Percentiles rank a stretch among this genome's conserved stretches.
These are phyloP conservation scores for Seira ritae DNA, from an alignment of 2,888 invertebrate species.

Conservation along the genomic window DNA sequence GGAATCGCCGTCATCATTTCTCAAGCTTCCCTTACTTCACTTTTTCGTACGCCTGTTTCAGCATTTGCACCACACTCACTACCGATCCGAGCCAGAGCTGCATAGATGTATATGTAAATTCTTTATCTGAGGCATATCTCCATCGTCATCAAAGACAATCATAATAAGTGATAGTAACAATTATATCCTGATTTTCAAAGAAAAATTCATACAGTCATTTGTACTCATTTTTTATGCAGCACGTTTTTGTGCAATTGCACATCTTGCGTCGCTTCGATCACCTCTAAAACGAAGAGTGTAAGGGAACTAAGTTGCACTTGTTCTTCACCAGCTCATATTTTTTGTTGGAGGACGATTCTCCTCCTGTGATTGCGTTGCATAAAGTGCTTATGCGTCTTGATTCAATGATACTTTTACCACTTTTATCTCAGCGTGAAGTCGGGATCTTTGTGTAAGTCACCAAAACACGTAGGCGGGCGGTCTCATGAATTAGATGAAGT, in stretches of 20 bases:
- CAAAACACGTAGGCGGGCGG: slow-evolving; percentile 49
- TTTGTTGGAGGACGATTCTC: slow-evolving; percentile 40
- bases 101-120: background rate
- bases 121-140: background rate
- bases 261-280: background rate
- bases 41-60: background rate
- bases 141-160: slow-evolving; percentile 28
- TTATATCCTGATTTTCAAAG: slow-evolving; percentile 48
- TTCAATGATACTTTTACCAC: slow-evolving; percentile 63
- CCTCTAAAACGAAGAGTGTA: background rate
- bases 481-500: slow-evolving; percentile 46
- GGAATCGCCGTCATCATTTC: slow-evolving; percentile 2
- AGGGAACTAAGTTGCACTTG: slow-evolving; percentile 18
- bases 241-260: slow-evolving; percentile 9
- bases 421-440: slow-evolving; percentile 62
- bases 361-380: slow-evolving; percentile 6
- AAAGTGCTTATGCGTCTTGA: slow-evolving; percentile 15
- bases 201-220: slow-evolving; percentile 42
- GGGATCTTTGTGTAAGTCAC: slow-evolving; percentile 40
- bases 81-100: background rate
- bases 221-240: slow-evolving; percentile 49
- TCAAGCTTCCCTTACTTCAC: slow-evolving; percentile 10
- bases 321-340: slow-evolving; percentile 49
- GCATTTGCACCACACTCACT: background rate
- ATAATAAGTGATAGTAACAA: slow-evolving; percentile 27